phyloP scores from a whole-genome alignment of 64 coral and sea anemone genomes.

The Montipora foliosa region DNA sequence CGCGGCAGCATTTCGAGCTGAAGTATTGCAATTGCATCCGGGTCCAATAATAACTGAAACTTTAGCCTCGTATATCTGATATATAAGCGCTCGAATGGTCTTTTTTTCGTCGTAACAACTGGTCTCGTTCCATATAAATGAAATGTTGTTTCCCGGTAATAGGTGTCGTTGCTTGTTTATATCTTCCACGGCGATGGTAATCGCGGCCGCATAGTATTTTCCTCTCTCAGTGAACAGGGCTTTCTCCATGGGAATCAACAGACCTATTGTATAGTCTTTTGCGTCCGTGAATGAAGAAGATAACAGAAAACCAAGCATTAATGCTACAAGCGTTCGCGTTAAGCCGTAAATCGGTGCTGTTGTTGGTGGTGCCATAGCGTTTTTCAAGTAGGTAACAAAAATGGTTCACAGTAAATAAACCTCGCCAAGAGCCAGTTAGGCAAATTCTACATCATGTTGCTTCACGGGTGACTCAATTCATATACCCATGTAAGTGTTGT shows the following conservation, averaged over 20 bases:
- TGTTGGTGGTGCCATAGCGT: not conserved
- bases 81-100: conserved; percentile 66
- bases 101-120: conserved; percentile 74
- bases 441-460: not conserved
- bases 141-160: conserved; percentile 68
- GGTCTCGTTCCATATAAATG: conserved; percentile 92
- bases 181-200: conserved; percentile 84
- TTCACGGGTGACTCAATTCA: not conserved
- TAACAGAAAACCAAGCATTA: not conserved
- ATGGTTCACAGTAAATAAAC: not conserved
- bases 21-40: conserved; percentile 74
- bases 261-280: conserved; percentile 69
- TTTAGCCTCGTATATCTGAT: conserved; percentile 69
- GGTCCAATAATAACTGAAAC: conserved; percentile 87
- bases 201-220: conserved; percentile 75
- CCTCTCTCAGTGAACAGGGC: conserved; percentile 52
- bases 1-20: conserved; percentile 80
- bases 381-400: not conserved
- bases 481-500: not conserved
- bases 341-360: not conserved
- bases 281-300: not conserved
- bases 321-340: not conserved
- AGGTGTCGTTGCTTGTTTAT: conserved; percentile 81
- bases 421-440: not conserved
- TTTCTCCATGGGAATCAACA: conserved; percentile 78